Evolutionary conservation across 1,140 invertebrate species (phyloP).

Genomic region (Drosophila arizonae): DNA sequence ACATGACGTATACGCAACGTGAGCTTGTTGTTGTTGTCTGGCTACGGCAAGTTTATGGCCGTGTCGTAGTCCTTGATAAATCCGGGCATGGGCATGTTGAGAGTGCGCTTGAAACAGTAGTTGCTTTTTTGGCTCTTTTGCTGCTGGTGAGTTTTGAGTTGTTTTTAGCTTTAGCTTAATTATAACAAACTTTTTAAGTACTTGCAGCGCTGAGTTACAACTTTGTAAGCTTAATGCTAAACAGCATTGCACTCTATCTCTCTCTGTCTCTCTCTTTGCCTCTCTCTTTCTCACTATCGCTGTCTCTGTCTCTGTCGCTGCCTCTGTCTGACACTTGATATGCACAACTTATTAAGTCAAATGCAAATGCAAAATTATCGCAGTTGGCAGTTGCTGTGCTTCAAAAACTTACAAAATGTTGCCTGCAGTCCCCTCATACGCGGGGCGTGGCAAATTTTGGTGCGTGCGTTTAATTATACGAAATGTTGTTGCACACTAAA

Average conservation of each 20-base stretch:
- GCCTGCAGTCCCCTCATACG: neutral
- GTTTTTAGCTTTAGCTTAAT: slow-evolving; percentile 73
- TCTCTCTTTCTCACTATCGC: neutral
- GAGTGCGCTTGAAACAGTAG: slow-evolving; percentile 12
- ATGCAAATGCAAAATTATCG: slow-evolving; percentile 79
- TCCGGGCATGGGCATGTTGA: slow-evolving; percentile 6
- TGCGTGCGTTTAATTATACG: slow-evolving; percentile 76
- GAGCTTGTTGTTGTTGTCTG: slow-evolving; percentile 14
- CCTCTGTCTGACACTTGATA: slow-evolving; percentile 38
- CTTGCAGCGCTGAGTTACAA: slow-evolving; percentile 65
- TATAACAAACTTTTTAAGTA: slow-evolving; percentile 78
- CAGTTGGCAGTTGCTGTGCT: slow-evolving; percentile 61
- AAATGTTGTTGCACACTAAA: slow-evolving; percentile 67
- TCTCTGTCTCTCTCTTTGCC: neutral
- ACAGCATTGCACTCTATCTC: neutral
- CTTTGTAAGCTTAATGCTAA: slow-evolving; percentile 60
- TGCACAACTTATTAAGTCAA: slow-evolving; percentile 76
- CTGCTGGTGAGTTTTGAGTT: slow-evolving; percentile 33
- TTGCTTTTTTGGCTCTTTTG: slow-evolving; percentile 17
- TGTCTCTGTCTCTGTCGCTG: neutral
- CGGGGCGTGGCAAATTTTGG: slow-evolving; percentile 44
- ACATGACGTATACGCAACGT: slow-evolving; percentile 66
- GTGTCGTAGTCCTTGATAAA: slow-evolving; percentile 20
- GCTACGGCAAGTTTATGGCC: slow-evolving; percentile 31
- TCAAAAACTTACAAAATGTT: slow-evolving; percentile 37